phyloP scores from a whole-genome alignment of 64 coral and sea anemone species.

The Hydrozoanthus tunicans region DNA sequence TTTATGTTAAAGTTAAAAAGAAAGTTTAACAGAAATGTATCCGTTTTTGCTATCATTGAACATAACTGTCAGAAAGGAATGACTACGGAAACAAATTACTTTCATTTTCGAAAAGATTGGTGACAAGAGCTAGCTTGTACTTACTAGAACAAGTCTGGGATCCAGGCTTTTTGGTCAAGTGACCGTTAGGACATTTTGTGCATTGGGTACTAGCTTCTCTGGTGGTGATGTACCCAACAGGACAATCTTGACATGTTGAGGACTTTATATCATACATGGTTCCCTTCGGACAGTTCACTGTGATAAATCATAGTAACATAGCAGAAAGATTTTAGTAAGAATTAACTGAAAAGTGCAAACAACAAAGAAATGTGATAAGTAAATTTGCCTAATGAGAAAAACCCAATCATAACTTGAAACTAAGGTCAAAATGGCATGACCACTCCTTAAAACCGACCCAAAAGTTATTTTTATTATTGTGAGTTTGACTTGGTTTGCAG shows the following conservation, averaged over 20 bases:
- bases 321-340: background rate
- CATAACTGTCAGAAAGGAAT: too few species aligned
- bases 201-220: slow-evolving; percentile 3
- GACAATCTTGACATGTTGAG: background rate
- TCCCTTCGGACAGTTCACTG: slow-evolving; percentile 13
- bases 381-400: too few species aligned
- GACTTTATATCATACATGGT: slow-evolving; percentile 3
- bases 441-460: too few species aligned
- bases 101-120: too few species aligned
- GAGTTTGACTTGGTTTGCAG: too few species aligned
- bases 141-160: background rate
- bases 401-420: too few species aligned
- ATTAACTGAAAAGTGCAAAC: background rate
- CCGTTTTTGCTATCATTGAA: too few species aligned
- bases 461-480: too few species aligned
- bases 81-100: too few species aligned
- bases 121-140: background rate
- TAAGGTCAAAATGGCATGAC: too few species aligned
- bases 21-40: too few species aligned
- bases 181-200: slow-evolving; percentile 10
- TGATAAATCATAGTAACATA: background rate
- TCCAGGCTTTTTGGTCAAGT: background rate
- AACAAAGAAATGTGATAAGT: background rate
- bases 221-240: background rate
- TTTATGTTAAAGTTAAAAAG: too few species aligned